Evolutionary conservation across 2,888 invertebrate species (phyloP).

Genomic region (Acrocyrtus sp.): DNA sequence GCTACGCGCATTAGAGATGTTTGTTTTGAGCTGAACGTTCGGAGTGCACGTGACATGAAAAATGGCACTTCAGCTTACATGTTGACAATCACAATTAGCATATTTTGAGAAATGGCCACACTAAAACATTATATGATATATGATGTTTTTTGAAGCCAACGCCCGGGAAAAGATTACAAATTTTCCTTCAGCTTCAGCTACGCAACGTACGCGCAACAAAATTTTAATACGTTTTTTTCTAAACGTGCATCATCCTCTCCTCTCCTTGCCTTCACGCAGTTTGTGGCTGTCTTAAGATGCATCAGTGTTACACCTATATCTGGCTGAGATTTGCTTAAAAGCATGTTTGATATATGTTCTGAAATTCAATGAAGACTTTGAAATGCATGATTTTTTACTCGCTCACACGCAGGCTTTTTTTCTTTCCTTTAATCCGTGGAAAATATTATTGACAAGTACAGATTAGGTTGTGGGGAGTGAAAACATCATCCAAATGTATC

Average conservation of each 20-base stretch:
- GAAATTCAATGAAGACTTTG: constrained; percentile 27
- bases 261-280: too few species aligned
- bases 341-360: too few species aligned
- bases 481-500: constrained; percentile 14
- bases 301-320: too few species aligned
- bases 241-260: too few species aligned
- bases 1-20: too few species aligned
- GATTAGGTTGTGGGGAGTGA: constrained; percentile 32
- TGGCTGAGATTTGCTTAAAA: too few species aligned
- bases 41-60: constrained; percentile 44
- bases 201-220: too few species aligned
- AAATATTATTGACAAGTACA: constrained; percentile 46
- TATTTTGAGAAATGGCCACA: constrained; percentile 46
- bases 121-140: too few species aligned
- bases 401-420: constrained; percentile 19
- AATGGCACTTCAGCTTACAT: constrained; percentile 48
- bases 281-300: too few species aligned
- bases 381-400: constrained; percentile 25
- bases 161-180: constrained; percentile 39
- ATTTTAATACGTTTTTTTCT: too few species aligned
- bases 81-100: constrained; percentile 59
- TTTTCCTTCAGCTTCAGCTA: too few species aligned
- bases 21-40: constrained; percentile 43
- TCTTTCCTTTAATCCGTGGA: constrained; percentile 18
- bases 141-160: too few species aligned